phyloP scores from a whole-genome alignment of 2,888 invertebrate genomes.

The Bedellia somnulentella region DNA sequence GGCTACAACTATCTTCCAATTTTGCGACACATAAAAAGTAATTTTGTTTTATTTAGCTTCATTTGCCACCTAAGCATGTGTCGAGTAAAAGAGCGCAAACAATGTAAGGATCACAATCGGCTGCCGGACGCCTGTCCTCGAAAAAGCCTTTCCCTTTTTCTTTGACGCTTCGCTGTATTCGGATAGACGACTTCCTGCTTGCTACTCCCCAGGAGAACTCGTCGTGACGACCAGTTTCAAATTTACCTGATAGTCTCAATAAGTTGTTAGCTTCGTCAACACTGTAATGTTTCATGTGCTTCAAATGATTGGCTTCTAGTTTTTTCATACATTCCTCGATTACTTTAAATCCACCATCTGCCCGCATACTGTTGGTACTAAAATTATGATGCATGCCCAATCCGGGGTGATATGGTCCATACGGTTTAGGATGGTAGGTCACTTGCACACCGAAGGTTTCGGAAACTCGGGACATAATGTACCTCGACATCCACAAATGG shows the following conservation, averaged over 20 bases:
- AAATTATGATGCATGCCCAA: conserved; percentile 90
- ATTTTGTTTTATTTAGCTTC: too few relatives aligned
- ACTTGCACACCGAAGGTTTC: conserved; percentile 82
- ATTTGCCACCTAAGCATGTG: conserved; percentile 36
- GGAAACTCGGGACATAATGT: conserved; percentile 77
- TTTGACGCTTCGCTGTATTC: conserved; percentile 86
- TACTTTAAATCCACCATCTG: conserved; percentile 68
- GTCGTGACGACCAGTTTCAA: conserved; percentile 93
- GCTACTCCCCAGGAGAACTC: conserved; percentile 90
- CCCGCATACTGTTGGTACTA: conserved; percentile 83
- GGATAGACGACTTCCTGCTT: conserved; percentile 88
- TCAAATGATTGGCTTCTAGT: conserved; percentile 82
- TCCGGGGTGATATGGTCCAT: conserved; percentile 83
- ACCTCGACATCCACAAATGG: conserved; percentile 85
- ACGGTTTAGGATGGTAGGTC: conserved; percentile 72
- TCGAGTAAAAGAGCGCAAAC: conserved; percentile 55
- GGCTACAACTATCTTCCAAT: too few relatives aligned
- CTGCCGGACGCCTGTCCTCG: conserved; percentile 90
- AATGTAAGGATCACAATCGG: conserved; percentile 86
- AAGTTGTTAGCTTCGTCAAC: conserved; percentile 90
- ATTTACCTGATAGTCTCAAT: conserved; percentile 87
- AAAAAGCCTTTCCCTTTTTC: conserved; percentile 89
- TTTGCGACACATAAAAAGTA: too few relatives aligned
- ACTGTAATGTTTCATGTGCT: conserved; percentile 92
- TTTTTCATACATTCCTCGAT: conserved; percentile 92